These are phyloP conservation scores for Tachina lurida DNA, from an alignment of 2,888 invertebrate species.

Conservation along the genomic window DNA sequence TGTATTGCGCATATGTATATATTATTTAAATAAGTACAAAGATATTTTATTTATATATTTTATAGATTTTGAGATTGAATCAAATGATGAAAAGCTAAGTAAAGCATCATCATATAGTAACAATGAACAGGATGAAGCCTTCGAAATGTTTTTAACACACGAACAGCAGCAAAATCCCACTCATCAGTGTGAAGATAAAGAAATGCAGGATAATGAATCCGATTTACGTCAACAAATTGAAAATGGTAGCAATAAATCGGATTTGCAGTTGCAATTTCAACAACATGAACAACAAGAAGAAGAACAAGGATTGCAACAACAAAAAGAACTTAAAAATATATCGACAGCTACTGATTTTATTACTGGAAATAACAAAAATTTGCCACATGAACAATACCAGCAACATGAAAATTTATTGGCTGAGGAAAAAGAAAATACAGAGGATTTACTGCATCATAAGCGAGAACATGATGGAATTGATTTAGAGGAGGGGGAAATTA, in stretches of 20 bases:
- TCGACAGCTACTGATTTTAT: conserved; percentile 2
- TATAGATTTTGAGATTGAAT: conserved; percentile 54
- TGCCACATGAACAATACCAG: conserved; percentile 27
- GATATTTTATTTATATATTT: conserved; percentile 3
- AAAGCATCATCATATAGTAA: conserved; percentile 21
- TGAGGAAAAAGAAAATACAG: background rate
- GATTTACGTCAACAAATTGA: conserved; percentile 61
- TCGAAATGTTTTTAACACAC: conserved; percentile 22
- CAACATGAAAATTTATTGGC: background rate
- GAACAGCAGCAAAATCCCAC: conserved; percentile 13
- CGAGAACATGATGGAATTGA: conserved; percentile 1
- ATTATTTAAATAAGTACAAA: background rate
- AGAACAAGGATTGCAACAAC: conserved; percentile 9
- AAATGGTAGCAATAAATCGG: conserved; percentile 61
- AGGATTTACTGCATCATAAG: background rate
- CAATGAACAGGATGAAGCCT: conserved; percentile 18
- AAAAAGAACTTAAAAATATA: conserved; percentile 24
- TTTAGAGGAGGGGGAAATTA: conserved; percentile 19
- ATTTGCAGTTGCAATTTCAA: conserved; percentile 44
- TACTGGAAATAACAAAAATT: conserved; percentile 29
- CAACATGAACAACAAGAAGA: conserved; percentile 4
- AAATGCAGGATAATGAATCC: conserved; percentile 51
- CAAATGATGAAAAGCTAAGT: conserved; percentile 50
- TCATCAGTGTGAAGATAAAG: conserved; percentile 24
- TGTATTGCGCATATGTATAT: too few relatives aligned